Percentiles rank a stretch among this genome's conserved stretches.
Evolutionary conservation across 2,113 vertebrate species (phyloP).

Genomic region (Myodes glareolus): DNA sequence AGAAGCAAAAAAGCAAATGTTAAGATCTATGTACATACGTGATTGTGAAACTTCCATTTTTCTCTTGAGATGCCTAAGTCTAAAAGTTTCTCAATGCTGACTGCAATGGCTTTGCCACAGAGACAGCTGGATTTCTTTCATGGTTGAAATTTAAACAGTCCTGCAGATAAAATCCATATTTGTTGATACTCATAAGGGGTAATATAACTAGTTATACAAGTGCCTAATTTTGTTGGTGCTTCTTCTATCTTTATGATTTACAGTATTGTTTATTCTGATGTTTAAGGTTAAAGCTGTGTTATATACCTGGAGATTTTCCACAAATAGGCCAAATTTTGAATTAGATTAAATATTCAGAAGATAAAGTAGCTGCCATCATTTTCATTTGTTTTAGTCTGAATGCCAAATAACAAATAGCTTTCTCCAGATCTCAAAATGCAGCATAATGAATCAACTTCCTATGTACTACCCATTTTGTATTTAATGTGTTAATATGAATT

Average conservation of each 20-base stretch:
- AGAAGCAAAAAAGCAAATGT: constrained; percentile 24
- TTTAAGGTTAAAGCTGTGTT: constrained; percentile 64
- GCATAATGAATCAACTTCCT: constrained; percentile 52
- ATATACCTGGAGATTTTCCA: constrained; percentile 65
- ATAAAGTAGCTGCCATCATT: constrained; percentile 58
- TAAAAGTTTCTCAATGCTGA: constrained; percentile 10
- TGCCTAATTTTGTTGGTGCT: background rate
- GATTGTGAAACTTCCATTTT: constrained; percentile 18
- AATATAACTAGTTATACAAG: constrained; percentile 24
- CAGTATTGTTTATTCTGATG: constrained; percentile 39
- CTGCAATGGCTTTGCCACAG: constrained; percentile 30
- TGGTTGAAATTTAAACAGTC: constrained; percentile 42
- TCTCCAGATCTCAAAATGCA: constrained; percentile 59
- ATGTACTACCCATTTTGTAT: constrained; percentile 36
- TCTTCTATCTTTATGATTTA: constrained; percentile 56
- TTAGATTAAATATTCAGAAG: constrained; percentile 70
- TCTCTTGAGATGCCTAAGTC: constrained; percentile 2
- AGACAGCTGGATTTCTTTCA: constrained; percentile 26
- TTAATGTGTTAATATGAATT: constrained; percentile 70
- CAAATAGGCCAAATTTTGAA: constrained; percentile 52
- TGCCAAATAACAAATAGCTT: constrained; percentile 62
- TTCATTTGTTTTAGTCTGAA: constrained; percentile 68
- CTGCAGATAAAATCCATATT: constrained; percentile 24
- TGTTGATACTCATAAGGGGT: background rate
- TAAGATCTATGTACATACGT: constrained; percentile 6